A percentile compares a stretch with the other conserved stretches of the same genome.
These are phyloP conservation scores for Hermaeophaga mercurialis DNA, from an alignment of 2,888 invertebrate genomes.

Conservation along the genomic window DNA sequence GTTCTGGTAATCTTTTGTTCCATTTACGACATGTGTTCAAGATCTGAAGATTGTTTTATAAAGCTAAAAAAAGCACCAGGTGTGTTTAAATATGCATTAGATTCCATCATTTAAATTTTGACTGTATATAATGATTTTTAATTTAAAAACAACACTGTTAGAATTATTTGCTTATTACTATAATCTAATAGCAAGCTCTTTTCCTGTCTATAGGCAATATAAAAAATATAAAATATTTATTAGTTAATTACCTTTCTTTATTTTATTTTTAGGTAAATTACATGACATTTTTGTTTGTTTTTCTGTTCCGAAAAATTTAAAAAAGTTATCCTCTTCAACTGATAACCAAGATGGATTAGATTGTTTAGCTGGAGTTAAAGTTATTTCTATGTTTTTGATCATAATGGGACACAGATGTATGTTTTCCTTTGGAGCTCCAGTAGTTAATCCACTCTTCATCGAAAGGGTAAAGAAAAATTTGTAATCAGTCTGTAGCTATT, in stretches of 20 bases:
- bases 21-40: conserved; percentile 39
- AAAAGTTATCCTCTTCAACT: conserved; percentile 37
- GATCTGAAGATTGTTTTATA: conserved; percentile 29
- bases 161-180: no score
- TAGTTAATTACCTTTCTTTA: no score
- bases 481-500: no score
- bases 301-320: conserved; percentile 39
- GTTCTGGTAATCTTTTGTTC: conserved; percentile 36
- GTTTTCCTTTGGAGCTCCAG: conserved; percentile 46
- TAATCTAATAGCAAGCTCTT: no score
- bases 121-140: no score
- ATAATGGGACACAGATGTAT: conserved; percentile 49
- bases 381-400: conserved; percentile 46
- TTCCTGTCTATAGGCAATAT: no score
- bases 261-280: conserved; percentile 27
- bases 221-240: no score
- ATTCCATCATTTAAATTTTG: no score
- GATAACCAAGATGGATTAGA: conserved; percentile 39
- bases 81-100: conserved; percentile 20
- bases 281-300: conserved; percentile 31
- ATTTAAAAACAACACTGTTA: no score
- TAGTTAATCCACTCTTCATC: conserved; percentile 43
- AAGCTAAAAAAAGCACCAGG: conserved; percentile 31
- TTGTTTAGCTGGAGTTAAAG: conserved; percentile 45
- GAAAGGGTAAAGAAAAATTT: conserved; percentile 41